Percentiles rank a stretch among this genome's conserved stretches.
Conservation (phyloP, 2,797 vertebrate genomes). For the Hypotaenidia okinawae region DNA sequence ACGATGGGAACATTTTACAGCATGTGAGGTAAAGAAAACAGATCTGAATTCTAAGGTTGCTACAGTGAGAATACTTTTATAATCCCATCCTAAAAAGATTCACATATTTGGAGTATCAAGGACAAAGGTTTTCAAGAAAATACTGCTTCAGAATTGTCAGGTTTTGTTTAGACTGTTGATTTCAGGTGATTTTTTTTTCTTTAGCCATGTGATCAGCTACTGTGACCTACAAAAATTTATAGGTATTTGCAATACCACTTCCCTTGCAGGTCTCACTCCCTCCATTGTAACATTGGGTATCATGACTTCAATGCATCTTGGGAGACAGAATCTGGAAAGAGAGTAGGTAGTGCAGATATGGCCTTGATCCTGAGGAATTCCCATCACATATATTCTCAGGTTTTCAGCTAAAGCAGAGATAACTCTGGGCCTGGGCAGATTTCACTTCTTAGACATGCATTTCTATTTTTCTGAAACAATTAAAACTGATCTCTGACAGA, state of each 20-base stretch:
- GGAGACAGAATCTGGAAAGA: neutral
- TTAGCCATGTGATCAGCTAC: neutral
- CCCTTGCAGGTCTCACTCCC: neutral
- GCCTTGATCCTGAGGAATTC: neutral
- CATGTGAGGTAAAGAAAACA: neutral
- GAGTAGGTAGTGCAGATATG: fast-evolving
- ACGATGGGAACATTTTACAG: neutral
- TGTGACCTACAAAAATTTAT: neutral
- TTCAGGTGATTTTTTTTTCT: neutral
- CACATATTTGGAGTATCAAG: neutral
- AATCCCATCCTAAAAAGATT: neutral
- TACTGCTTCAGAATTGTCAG: neutral
- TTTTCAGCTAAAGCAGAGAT: neutral
- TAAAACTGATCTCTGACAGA: neutral
- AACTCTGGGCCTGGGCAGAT: neutral
- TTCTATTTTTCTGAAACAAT: neutral
- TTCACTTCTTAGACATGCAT: neutral
- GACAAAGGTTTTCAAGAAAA: neutral
- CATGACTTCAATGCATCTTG: neutral
- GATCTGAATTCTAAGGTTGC: neutral
- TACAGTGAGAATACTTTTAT: neutral
- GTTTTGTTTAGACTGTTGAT: neutral
- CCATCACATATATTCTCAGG: neutral
- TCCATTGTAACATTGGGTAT: neutral
- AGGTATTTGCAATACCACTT: neutral